These are phyloP conservation scores for Epinotia brunnichana DNA, from an alignment of 2,888 invertebrate genomes.

Conservation along the genomic window DNA sequence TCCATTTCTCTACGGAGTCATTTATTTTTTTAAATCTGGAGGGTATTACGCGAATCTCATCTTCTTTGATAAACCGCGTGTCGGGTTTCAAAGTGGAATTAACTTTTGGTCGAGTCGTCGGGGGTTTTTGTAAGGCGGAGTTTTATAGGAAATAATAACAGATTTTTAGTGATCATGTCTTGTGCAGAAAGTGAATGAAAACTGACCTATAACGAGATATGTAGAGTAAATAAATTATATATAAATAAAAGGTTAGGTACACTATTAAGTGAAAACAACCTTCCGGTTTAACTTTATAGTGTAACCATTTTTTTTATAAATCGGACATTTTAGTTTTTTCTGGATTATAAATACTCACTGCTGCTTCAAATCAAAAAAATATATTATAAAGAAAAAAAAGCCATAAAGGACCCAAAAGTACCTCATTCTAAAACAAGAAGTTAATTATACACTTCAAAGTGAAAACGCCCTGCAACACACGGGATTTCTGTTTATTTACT, in stretches of 20 bases:
- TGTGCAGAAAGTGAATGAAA: neutral
- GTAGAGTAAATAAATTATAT: no score
- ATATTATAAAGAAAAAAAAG: no score
- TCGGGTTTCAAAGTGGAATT: constrained; percentile 25
- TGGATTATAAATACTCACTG: no score
- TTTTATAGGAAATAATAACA: constrained; percentile 6
- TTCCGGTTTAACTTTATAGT: neutral
- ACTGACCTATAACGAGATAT: no score
- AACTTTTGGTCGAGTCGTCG: constrained; percentile 19
- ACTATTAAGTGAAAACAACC: no score
- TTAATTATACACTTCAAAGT: neutral
- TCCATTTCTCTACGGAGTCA: constrained; percentile 33
- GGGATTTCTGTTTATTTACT: neutral
- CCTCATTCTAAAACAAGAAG: neutral
- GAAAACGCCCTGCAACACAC: neutral
- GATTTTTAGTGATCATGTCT: neutral
- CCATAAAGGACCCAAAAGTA: neutral
- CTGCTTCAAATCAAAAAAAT: no score
- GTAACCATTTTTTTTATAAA: neutral
- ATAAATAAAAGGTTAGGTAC: no score
- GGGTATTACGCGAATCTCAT: constrained; percentile 32
- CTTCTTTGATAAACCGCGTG: constrained; percentile 35
- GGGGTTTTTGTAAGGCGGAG: neutral
- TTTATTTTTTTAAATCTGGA: constrained; percentile 37
- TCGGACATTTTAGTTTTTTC: no score